Base-by-base conservation (phyloP, 1,140 invertebrate species). In the Hycleus phaleratus region DNA sequence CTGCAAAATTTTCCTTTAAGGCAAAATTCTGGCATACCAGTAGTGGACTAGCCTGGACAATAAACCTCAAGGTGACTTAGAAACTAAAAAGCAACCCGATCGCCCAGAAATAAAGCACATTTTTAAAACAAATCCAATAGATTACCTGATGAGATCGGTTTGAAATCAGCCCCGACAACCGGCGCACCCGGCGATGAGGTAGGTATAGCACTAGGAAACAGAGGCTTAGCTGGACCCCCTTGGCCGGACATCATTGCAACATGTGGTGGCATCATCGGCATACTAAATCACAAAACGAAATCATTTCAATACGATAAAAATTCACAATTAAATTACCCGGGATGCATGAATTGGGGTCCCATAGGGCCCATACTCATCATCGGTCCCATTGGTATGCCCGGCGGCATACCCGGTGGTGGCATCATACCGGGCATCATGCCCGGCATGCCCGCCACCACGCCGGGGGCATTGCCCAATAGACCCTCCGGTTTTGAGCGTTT, bases 131-230 rank as follows among this genome's bases (percentile, higher is more conserved):
- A 18, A 18, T 18, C 18, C 18, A 18, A 18, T 12, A 12, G 12
- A 12, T 18, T 56, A 78, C 78, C 64, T 51, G 79, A 77, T 8
- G 77, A 78, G 38, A 82, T 80, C 26, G 82, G 80, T 71, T 84
- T 83, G 62, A 84, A 85, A 70, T 85, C 82, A 46, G 81, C 78
- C 9, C 82, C 82, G 2, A 84, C 77, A 40, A 80, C 73, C 3
- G 79, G 78, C 26, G 77, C 75, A n/a, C 77, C 74, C 2, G 82
- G 79, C 42, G 81, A 81, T 10, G 83, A 83, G 0, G 81, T 80
- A 32, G 85, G 80, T 49, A 83, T 81, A 4, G 85, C 84, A 53
- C 84, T 85, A 18, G 88, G 88, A 70, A 91, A 91, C 47, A 91
- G 71, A n/a, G 87, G 89, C 68, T 77, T 78, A 79, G 78, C 65